Conservation (phyloP, 1,140 invertebrate genomes). For the Achatina immaculata region DNA sequence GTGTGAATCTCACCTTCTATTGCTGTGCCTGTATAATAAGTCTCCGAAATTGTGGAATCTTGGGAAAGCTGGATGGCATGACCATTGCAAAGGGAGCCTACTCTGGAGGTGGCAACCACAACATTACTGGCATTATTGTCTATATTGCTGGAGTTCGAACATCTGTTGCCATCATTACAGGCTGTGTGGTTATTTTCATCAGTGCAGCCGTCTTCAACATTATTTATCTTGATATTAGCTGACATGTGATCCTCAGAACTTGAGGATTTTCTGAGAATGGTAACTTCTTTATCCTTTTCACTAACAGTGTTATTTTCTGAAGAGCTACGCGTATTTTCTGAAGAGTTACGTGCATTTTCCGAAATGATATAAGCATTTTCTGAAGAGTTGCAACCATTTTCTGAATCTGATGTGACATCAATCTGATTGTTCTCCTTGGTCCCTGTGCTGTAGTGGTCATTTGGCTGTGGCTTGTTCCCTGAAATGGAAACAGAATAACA, state of each 20-base stretch:
- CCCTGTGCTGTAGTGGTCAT: neutral
- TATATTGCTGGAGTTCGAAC: neutral
- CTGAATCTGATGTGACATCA: neutral
- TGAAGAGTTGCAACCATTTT: neutral
- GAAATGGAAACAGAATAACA: neutral
- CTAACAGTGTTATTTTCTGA: neutral
- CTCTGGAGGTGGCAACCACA: neutral
- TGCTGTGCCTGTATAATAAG: neutral
- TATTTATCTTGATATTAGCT: constrained; percentile 39
- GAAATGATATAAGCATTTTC: neutral
- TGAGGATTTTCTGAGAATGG: constrained; percentile 10
- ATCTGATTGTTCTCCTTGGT: constrained; percentile 12
- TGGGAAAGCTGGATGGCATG: constrained; percentile 25
- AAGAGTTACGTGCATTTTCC: constrained; percentile 1
- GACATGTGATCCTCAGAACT: constrained; percentile 32
- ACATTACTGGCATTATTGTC: constrained; percentile 24
- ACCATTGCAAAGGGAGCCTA: constrained; percentile 24
- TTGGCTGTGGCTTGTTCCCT: constrained; percentile 25
- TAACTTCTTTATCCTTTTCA: constrained; percentile 7
- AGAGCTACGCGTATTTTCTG: neutral
- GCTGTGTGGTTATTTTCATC: neutral
- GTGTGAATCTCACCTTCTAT: neutral
- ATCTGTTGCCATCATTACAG: constrained; percentile 6
- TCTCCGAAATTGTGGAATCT: constrained; percentile 5
- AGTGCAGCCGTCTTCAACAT: constrained; percentile 13